Percentiles rank a stretch among this genome's conserved stretches.
Conservation (phyloP, 2,113 vertebrate genomes). For the Dermatemys mawii region DNA sequence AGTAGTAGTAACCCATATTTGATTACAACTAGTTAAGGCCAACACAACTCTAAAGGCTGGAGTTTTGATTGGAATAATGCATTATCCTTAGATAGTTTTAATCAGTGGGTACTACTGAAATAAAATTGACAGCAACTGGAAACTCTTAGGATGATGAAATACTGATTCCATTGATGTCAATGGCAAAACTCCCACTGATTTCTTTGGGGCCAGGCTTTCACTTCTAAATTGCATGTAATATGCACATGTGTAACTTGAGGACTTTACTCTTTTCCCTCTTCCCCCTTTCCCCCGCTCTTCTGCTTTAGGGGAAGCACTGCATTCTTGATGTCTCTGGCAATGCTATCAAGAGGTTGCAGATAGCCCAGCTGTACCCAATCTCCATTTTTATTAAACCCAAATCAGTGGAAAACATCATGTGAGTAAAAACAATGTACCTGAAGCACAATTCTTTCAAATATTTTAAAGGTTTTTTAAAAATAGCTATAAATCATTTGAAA, state of each 20-base stretch:
- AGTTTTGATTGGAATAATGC: not conserved
- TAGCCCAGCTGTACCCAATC: slow-evolving; percentile 93
- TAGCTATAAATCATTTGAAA: not conserved
- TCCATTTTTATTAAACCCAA: slow-evolving; percentile 98
- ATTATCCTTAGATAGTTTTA: not conserved
- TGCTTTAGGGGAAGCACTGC: slow-evolving; percentile 94
- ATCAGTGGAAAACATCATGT: slow-evolving; percentile 98
- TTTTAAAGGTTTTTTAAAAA: not conserved
- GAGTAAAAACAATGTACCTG: slow-evolving; percentile 72
- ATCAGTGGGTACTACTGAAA: not conserved
- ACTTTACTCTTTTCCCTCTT: slow-evolving; percentile 27
- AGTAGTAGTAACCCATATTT: not conserved
- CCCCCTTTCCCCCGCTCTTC: not conserved
- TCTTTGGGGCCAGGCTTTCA: not conserved
- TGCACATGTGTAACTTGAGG: not conserved
- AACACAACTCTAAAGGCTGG: not conserved
- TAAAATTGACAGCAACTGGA: not conserved
- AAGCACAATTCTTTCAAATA: not conserved
- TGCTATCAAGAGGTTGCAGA: slow-evolving; percentile 97
- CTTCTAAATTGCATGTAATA: not conserved
- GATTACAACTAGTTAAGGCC: not conserved
- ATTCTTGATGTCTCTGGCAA: slow-evolving; percentile 99
- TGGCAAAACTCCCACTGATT: not conserved
- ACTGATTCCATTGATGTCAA: not conserved
- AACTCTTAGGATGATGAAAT: not conserved